A percentile compares a stretch with the other conserved stretches of the same genome.
Evolutionary conservation across 2,797 vertebrate genomes (phyloP).

Genomic region (Paguma larvata): DNA sequence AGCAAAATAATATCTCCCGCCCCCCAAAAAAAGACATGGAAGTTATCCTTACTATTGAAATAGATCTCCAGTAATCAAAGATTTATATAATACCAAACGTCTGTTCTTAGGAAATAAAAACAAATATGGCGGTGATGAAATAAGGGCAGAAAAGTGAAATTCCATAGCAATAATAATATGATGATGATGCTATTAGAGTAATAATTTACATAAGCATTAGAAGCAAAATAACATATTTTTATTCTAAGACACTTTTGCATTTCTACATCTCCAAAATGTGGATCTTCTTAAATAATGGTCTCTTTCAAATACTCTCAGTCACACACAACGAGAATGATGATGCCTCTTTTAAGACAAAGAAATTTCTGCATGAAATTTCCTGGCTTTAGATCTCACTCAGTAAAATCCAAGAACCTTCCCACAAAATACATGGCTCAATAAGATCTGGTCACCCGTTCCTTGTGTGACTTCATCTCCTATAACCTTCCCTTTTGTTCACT

Average conservation of each 20-base stretch:
- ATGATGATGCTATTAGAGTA: not conserved
- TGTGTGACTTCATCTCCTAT: not conserved
- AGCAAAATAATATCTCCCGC: not conserved
- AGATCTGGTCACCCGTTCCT: not conserved
- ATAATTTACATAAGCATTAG: not conserved
- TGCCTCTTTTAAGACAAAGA: not conserved
- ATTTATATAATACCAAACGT: not conserved
- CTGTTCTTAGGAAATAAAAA: not conserved
- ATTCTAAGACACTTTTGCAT: not conserved
- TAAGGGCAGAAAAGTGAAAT: slow-evolving; percentile 1
- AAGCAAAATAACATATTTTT: slow-evolving; percentile 3
- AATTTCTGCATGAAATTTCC: not conserved
- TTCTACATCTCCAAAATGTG: not conserved
- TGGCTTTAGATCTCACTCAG: not conserved
- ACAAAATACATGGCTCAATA: rapidly evolving
- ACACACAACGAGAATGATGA: not conserved
- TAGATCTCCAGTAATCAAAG: not conserved
- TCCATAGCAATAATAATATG: not conserved
- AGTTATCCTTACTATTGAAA: not conserved
- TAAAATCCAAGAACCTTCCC: not conserved
- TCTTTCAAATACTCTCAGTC: not conserved
- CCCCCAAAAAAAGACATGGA: not conserved
- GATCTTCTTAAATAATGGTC: not conserved
- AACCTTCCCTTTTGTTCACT: not conserved
- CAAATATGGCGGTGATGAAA: not conserved